Percentiles rank a stretch among this genome's conserved stretches.
Evolutionary conservation across 2,797 vertebrate genomes (phyloP).

Genomic region (Kryptolebias ocellatus): DNA sequence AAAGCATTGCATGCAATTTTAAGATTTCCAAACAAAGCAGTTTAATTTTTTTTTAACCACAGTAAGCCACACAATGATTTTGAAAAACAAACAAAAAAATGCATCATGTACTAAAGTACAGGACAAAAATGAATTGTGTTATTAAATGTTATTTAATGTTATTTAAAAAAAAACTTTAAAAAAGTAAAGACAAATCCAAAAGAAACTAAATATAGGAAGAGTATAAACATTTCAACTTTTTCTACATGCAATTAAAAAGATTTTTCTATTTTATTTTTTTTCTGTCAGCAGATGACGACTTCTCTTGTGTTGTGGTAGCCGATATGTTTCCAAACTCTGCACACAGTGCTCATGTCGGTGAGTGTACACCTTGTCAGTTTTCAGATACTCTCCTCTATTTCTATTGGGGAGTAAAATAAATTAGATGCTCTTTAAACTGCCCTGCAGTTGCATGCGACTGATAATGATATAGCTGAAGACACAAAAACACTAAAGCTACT

Average conservation of each 20-base stretch:
- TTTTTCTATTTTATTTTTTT: not conserved
- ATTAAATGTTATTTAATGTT: no score
- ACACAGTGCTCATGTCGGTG: slow-evolving; percentile 78
- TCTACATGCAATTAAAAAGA: slow-evolving; percentile 14
- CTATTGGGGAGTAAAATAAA: slow-evolving; percentile 83
- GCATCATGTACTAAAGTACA: no score
- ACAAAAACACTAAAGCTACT: slow-evolving; percentile 66
- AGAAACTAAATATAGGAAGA: slow-evolving; percentile 52
- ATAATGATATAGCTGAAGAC: slow-evolving; percentile 70
- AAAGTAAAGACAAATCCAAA: slow-evolving; percentile 36
- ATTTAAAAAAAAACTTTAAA: not conserved
- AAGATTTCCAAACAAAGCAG: no score
- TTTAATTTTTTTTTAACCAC: no score
- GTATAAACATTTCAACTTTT: slow-evolving; percentile 47
- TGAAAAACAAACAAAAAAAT: no score
- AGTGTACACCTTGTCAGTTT: slow-evolving; percentile 85
- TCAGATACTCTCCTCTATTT: slow-evolving; percentile 82
- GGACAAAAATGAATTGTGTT: no score
- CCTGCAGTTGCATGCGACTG: slow-evolving; percentile 86
- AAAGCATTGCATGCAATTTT: no score
- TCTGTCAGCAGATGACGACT: no score
- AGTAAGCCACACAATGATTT: no score
- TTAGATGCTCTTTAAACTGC: slow-evolving; percentile 86
- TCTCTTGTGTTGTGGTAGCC: slow-evolving; percentile 22
- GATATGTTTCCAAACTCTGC: slow-evolving; percentile 65